A percentile compares a stretch with the other conserved stretches of the same genome.
phyloP scores from a whole-genome alignment of 2,113 vertebrate genomes.

The Oryzias melastigma region DNA sequence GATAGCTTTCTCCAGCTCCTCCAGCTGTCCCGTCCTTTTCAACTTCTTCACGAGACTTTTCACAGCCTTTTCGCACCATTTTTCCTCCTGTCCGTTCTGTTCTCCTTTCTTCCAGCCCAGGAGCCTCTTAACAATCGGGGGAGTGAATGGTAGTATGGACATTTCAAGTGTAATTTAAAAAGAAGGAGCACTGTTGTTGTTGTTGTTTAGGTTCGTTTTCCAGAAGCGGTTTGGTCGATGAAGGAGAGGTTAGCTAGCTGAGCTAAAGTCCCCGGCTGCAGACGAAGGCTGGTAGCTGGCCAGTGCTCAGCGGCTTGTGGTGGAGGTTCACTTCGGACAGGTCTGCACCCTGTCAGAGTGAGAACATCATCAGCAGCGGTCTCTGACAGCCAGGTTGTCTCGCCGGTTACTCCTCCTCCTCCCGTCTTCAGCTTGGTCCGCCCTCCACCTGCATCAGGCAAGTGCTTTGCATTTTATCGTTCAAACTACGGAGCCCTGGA shows the following conservation, averaged over 20 bases:
- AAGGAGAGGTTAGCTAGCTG: constrained; percentile 6
- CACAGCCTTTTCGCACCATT: constrained; percentile 98
- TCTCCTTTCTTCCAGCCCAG: constrained; percentile 98
- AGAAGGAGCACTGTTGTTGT: no score
- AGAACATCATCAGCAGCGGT: constrained; percentile 3
- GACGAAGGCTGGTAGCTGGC: constrained; percentile 31
- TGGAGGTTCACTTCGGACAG: constrained; percentile 31
- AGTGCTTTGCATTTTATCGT: no score
- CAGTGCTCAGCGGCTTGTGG: constrained; percentile 19
- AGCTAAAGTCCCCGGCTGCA: constrained; percentile 11
- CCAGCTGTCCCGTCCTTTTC: constrained; percentile 95
- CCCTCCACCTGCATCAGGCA: constrained; percentile 39
- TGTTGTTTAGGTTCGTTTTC: no score
- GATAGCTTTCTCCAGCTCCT: constrained; percentile 96
- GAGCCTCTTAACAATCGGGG: constrained; percentile 95
- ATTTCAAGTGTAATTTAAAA: constrained; percentile 60
- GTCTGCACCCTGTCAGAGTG: constrained; percentile 23
- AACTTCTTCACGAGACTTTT: constrained; percentile 98
- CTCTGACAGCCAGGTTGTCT: constrained; percentile 8
- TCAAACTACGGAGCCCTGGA: no score
- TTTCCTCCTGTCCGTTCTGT: constrained; percentile 98
- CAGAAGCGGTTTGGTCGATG: no score
- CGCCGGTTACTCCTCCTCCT: constrained; percentile 39
- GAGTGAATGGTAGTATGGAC: constrained; percentile 97
- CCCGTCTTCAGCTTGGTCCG: constrained; percentile 31